phyloP scores from a whole-genome alignment of 2,113 vertebrate species.

The Crotophaga sulcirostris region DNA sequence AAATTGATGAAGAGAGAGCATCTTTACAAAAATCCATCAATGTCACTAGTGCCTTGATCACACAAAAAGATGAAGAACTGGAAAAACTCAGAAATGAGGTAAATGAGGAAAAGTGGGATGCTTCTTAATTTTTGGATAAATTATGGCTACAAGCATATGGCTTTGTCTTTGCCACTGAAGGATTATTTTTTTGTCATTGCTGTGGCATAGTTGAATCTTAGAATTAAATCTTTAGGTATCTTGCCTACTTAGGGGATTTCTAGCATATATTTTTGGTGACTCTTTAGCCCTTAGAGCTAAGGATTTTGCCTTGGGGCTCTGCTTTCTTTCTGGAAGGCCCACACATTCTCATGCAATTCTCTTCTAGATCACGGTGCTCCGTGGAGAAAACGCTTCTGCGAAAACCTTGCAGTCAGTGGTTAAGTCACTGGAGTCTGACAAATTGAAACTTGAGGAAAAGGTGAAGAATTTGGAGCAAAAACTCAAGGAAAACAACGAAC shows the following conservation, averaged over 20 bases:
- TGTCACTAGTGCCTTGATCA: slow-evolving; percentile 92
- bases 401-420: slow-evolving; percentile 84
- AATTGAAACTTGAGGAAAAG: slow-evolving; percentile 84
- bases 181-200: neutral
- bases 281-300: neutral
- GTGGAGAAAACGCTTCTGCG: slow-evolving; percentile 81
- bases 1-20: slow-evolving; percentile 87
- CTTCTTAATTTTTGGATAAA: neutral
- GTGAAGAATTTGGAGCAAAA: slow-evolving; percentile 87
- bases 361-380: slow-evolving; percentile 81
- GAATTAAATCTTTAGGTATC: neutral
- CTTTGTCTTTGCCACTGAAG: neutral
- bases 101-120: neutral
- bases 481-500: slow-evolving; percentile 75
- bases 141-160: neutral
- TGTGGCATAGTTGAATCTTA: neutral
- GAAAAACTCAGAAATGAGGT: slow-evolving; percentile 90
- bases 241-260: neutral
- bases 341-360: neutral
- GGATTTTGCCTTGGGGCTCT: neutral
- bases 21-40: slow-evolving; percentile 86
- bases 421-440: slow-evolving; percentile 87
- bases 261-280: neutral
- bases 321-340: neutral
- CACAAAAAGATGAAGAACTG: slow-evolving; percentile 89